phyloP scores from a whole-genome alignment of 2,113 vertebrate genomes.

The Hemiscyllium ocellatum region DNA sequence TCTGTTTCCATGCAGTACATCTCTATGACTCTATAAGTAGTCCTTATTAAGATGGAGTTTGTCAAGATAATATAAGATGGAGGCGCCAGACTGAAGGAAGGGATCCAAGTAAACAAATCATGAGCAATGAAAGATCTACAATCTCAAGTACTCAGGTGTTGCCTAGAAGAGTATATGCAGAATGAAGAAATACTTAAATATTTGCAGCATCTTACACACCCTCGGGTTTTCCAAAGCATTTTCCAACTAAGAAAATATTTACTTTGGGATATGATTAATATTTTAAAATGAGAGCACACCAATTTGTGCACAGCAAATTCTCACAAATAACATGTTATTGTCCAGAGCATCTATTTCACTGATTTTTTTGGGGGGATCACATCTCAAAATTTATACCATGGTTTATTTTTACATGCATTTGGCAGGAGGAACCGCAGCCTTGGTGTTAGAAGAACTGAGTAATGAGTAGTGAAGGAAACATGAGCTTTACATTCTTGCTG shows the following conservation, averaged over 20 bases:
- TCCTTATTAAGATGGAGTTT: neutral
- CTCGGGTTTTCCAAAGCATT: neutral
- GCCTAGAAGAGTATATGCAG: neutral
- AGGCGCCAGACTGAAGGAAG: neutral
- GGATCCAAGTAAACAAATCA: neutral
- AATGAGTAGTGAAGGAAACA: neutral
- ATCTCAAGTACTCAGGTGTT: neutral
- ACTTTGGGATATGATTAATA: neutral
- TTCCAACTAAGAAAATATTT: neutral
- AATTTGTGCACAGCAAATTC: too few species aligned
- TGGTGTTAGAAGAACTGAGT: neutral
- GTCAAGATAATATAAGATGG: neutral
- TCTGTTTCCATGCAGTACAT: too few species aligned
- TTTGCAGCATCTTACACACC: neutral
- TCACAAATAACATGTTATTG: too few species aligned
- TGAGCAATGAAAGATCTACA: neutral
- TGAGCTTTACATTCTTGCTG: neutral
- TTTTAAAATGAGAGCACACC: too few species aligned
- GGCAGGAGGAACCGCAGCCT: neutral
- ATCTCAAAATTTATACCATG: neutral
- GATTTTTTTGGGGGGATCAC: neutral
- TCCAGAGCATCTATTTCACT: too few species aligned
- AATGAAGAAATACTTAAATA: neutral
- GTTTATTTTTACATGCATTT: neutral
- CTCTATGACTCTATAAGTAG: neutral